Conservation (phyloP, 30 jellyfish, hydroid and myxozoan genomes). For the Cassiopea xamachana region DNA sequence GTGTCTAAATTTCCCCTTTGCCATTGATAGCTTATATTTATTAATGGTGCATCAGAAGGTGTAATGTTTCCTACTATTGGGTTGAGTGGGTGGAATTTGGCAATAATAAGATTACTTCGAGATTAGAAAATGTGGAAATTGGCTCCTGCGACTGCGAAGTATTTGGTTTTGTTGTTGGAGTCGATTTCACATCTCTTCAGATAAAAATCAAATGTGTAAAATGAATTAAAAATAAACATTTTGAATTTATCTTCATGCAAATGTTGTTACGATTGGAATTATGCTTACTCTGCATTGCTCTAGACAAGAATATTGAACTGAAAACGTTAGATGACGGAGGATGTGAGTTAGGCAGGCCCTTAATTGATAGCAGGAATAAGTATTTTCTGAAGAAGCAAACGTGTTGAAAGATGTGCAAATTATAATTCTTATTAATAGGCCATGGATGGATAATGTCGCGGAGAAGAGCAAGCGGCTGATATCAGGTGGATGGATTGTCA, state of each 20-base stretch:
- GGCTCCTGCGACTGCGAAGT: conserved; percentile 8
- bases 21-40: background rate
- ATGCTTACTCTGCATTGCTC: background rate
- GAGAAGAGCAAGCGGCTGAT: too few species aligned
- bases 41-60: background rate
- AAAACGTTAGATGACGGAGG: background rate
- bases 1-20: background rate
- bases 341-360: background rate
- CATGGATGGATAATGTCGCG: too few species aligned
- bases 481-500: too few species aligned
- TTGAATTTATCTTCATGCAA: background rate
- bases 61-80: background rate
- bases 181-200: background rate
- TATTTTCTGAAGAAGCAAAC: too few species aligned
- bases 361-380: too few species aligned
- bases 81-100: conserved; percentile 22
- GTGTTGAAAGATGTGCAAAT: too few species aligned
- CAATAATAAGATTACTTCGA: conserved; percentile 1
- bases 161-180: conserved; percentile 19
- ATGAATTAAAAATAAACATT: conserved; percentile 9
- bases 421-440: too few species aligned
- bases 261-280: background rate
- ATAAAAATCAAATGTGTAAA: background rate
- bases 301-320: background rate
- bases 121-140: conserved; percentile 22